These are phyloP conservation scores for Exaiptasia diaphana DNA, from an alignment of 64 coral and sea anemone species.

Conservation along the genomic window DNA sequence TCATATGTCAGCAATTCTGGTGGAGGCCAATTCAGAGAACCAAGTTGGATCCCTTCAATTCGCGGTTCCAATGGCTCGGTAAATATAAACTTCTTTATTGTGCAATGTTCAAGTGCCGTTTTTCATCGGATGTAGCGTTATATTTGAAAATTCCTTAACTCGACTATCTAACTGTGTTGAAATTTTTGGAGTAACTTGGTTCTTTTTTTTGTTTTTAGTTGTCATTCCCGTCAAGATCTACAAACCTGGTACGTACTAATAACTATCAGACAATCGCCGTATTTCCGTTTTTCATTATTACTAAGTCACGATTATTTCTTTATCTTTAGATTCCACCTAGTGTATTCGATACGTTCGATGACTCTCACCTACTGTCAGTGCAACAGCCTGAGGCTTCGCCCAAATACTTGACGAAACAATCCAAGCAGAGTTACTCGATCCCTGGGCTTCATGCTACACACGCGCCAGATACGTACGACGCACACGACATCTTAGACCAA, in stretches of 20 bases:
- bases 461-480: constrained; percentile 85
- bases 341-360: constrained; percentile 97
- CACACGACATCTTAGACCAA: constrained; percentile 98
- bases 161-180: neutral
- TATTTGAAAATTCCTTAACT: constrained; percentile 6
- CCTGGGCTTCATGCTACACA: constrained; percentile 79
- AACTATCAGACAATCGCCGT: constrained; percentile 75
- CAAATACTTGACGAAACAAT: constrained; percentile 92
- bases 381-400: constrained; percentile 81
- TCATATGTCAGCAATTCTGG: constrained; percentile 74
- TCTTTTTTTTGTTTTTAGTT: constrained; percentile 76
- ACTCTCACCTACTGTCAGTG: constrained; percentile 81
- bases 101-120: neutral
- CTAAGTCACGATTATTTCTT: constrained; percentile 61
- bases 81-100: constrained; percentile 47
- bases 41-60: constrained; percentile 99
- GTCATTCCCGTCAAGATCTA: constrained; percentile 99
- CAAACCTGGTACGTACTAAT: constrained; percentile 93
- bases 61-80: constrained; percentile 99
- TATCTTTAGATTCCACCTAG: constrained; percentile 92
- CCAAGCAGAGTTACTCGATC: constrained; percentile 75
- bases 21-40: constrained; percentile 77
- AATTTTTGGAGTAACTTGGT: neutral
- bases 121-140: constrained; percentile 1
- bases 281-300: constrained; percentile 86